Conservation (phyloP, 2,797 vertebrate species). For the Coracias cyanogaster region DNA sequence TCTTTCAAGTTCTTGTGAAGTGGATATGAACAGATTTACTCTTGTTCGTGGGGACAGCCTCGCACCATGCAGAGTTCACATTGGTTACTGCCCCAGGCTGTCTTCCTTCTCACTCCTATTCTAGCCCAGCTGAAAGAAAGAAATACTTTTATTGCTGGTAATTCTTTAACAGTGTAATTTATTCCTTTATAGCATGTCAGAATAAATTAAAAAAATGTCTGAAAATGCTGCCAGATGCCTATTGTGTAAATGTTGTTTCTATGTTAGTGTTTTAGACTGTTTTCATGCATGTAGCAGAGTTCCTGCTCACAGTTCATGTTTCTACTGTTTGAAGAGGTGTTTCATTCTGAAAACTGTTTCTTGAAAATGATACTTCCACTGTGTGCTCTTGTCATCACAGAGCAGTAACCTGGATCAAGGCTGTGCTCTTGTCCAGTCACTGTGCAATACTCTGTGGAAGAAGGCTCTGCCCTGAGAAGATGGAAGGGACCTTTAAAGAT, state of each 20-base stretch:
- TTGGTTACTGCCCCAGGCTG: conserved; percentile 67
- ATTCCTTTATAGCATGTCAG: conserved; percentile 90
- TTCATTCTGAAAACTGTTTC: conserved; percentile 57
- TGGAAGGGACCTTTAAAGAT: too few species aligned
- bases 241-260: conserved; percentile 81
- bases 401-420: not conserved
- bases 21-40: conserved; percentile 75
- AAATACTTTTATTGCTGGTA: conserved; percentile 80
- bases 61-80: conserved; percentile 68
- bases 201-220: conserved; percentile 83
- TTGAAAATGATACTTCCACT: conserved; percentile 20
- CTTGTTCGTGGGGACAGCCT: conserved; percentile 75
- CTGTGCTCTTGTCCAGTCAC: not conserved
- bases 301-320: conserved; percentile 58
- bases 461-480: conserved; percentile 41
- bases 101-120: conserved; percentile 75
- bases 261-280: conserved; percentile 61
- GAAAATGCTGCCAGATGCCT: conserved; percentile 81
- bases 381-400: not conserved
- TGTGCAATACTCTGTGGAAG: not conserved
- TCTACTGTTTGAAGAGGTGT: conserved; percentile 40
- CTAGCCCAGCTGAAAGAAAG: conserved; percentile 83
- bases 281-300: conserved; percentile 35
- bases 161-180: conserved; percentile 88
- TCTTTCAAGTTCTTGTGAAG: conserved; percentile 80